A percentile compares a stretch with the other conserved stretches of the same genome.
phyloP scores from a whole-genome alignment of 2,797 vertebrate species.

The Brachymystax lenok region DNA sequence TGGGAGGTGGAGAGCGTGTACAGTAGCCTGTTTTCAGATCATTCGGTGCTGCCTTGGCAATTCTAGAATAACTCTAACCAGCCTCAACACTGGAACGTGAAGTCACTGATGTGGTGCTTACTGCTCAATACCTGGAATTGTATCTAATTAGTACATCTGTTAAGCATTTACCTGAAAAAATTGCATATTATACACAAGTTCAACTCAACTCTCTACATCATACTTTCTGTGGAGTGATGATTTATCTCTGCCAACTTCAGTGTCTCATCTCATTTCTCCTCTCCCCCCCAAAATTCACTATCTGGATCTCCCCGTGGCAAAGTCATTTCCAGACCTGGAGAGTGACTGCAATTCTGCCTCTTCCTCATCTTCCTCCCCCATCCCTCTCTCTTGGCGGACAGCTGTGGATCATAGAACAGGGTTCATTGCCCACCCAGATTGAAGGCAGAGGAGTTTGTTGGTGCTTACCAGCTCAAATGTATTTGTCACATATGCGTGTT shows the following conservation, averaged over 20 bases:
- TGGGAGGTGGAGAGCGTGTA: background rate
- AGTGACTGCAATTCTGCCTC: background rate
- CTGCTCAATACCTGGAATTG: background rate
- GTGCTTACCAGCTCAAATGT: too few relatives aligned
- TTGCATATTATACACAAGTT: slow-evolving; percentile 55
- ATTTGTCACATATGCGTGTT: too few relatives aligned
- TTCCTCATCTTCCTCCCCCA: slow-evolving; percentile 23
- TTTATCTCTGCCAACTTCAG: slow-evolving; percentile 57
- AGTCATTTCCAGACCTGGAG: background rate
- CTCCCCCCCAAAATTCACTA: background rate
- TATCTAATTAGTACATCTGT: background rate
- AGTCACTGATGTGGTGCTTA: background rate
- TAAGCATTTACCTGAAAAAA: slow-evolving; percentile 26
- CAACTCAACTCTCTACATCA: slow-evolving; percentile 47
- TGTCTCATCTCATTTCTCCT: slow-evolving; percentile 30
- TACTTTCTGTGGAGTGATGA: slow-evolving; percentile 40
- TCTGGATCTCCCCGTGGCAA: background rate
- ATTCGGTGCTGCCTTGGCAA: too few relatives aligned
- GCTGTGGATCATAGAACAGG: slow-evolving; percentile 66
- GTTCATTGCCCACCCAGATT: slow-evolving; percentile 73
- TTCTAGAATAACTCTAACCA: background rate
- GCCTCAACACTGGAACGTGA: background rate
- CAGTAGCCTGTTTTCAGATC: background rate
- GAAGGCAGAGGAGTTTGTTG: slow-evolving; percentile 14
- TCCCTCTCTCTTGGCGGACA: slow-evolving; percentile 45